phyloP scores from a whole-genome alignment of 53 echinoderm and acorn worm species.

The Actinopyga echinites region DNA sequence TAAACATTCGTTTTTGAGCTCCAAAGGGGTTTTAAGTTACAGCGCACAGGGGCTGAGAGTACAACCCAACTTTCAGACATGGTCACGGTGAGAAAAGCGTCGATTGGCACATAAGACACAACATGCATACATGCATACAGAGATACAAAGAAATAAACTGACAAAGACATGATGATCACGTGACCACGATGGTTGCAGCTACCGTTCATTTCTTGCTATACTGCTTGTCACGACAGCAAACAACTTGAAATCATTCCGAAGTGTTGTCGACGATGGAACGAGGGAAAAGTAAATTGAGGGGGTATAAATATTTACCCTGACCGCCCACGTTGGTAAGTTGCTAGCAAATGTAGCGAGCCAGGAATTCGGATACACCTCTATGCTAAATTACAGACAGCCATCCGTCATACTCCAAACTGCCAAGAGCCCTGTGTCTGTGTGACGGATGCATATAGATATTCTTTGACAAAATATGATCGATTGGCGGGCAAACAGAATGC shows the following conservation, averaged over 20 bases:
- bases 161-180: no score
- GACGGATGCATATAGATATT: conserved; percentile 27
- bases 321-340: conserved; percentile 38
- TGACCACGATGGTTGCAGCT: not conserved
- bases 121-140: no score
- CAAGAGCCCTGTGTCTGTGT: conserved; percentile 13
- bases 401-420: not conserved
- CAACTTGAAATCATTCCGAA: not conserved
- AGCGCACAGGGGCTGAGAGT: no score
- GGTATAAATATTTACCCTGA: conserved; percentile 37
- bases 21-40: no score
- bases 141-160: no score
- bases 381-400: conserved; percentile 11
- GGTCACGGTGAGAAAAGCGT: no score
- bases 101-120: no score
- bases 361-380: conserved; percentile 34
- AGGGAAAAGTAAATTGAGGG: not conserved
- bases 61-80: no score
- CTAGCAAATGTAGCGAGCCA: conserved; percentile 32
- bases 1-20: no score
- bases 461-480: conserved; percentile 28
- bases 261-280: not conserved
- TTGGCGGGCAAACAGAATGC: conserved; percentile 30
- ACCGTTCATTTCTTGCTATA: not conserved
- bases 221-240: conserved; percentile 9